Evolutionary conservation across 37 sponge, comb jelly and placozoan genomes (phyloP), one percentile per base, ranked within the genome.

Genomic region (Mnemiopsis leidyi): DNA sequence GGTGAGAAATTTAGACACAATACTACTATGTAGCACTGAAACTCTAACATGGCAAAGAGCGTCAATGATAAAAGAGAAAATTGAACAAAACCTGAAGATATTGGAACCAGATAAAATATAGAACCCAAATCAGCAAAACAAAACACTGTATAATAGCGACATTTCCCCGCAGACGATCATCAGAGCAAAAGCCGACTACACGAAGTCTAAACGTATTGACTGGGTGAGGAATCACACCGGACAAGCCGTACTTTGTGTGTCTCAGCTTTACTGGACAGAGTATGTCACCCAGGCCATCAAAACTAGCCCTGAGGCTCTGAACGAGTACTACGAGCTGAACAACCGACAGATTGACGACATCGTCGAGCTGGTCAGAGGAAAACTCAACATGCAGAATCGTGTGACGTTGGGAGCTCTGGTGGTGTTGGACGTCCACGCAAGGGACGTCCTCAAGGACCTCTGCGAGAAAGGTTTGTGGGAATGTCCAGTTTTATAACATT

Each of bases 371-470:
- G 99, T 99, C 69, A 92, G 99, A 93, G 99, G 99, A 7, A 97
- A 97, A 88, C 95, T 99, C 79, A 95, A 93, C 94, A 96, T 96
- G 71, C 99, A 99, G 96, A 97, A 97, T 94, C 68, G 99, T 25
- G 96, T 96, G 29, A 99, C 99, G 23, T 94, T 99, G 23, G 97
- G 98, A 38, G 99, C 99, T 13, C 94, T 99, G 75, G 96, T 99
- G 0, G 98, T 97, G 82, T 92, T 99, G 92, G 99, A 99, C 94
- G 99, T 99, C 26, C 99, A 99, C 92, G 93, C 97, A 28, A 93
- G 99, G 40, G 99, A 99, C 95, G 99, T 99, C 2, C 94, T 99
- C 76, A 94, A 85, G 26, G 90, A 85, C 48, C 24, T 85, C n/a
- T 85, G 90, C 23, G 90, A 85, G 16, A 85, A 85, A 85, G 90